These are phyloP conservation scores for Fistularia commersonii DNA, from an alignment of 2,797 vertebrate genomes.

Conservation along the genomic window DNA sequence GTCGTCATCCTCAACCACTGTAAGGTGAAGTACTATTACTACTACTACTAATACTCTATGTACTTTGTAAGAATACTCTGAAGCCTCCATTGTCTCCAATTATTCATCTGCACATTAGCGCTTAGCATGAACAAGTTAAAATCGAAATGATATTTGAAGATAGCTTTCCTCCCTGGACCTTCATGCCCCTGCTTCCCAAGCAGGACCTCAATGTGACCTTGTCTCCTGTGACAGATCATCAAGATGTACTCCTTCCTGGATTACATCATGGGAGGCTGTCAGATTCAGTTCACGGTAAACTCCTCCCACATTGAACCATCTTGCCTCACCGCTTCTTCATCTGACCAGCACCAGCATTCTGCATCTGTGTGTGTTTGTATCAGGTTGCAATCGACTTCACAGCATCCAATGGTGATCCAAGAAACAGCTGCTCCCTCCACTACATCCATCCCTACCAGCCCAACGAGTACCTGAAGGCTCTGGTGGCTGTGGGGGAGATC, in stretches of 20 bases:
- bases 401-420: conserved; percentile 94
- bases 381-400: conserved; percentile 99
- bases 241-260: conserved; percentile 99
- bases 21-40: conserved; percentile 80
- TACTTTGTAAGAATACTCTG: not conserved
- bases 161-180: no score
- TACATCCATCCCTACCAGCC: conserved; percentile 99
- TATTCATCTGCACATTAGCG: no score
- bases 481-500: conserved; percentile 97
- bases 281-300: conserved; percentile 99
- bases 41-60: no score
- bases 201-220: no score
- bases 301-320: conserved; percentile 37
- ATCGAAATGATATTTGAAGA: no score
- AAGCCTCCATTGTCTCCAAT: no score
- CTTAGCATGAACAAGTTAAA: no score
- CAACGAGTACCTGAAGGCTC: conserved; percentile 96
- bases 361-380: conserved; percentile 16
- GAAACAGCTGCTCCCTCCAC: conserved; percentile 98
- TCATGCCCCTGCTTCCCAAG: no score
- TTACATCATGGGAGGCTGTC: conserved; percentile 99
- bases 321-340: conserved; percentile 6
- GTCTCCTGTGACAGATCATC: conserved; percentile 82
- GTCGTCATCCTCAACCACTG: conserved; percentile 93
- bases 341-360: not conserved